Evolutionary conservation across 1,140 invertebrate genomes (phyloP), one percentile per base, ranked within the genome.

Genomic region (Drosophila gunungcola): DNA sequence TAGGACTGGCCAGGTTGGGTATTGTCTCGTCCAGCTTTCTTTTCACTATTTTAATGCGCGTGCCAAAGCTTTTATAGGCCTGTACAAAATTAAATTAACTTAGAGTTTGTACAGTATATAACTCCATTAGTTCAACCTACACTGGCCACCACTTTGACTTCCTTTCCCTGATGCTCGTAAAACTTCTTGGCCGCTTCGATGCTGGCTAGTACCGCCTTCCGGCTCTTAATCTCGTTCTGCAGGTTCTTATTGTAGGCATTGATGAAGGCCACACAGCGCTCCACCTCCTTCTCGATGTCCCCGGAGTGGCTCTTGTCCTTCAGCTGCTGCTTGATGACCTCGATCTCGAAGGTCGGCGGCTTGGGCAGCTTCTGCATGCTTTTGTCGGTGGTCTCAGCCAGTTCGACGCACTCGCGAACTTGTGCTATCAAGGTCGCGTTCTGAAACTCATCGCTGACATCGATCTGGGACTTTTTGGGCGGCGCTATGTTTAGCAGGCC

Each of bases 1-100:
- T 94, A 2, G 95, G 95, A 58, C 94, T 95, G 2, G 94, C 93
- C 52, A 97, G 90, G 2, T 93, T 94, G 12, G 93, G 93, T 68
- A 94, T 94, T 29, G 97, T 91, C 74, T 98, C 97, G 76, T 97
- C 96, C 41, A 98, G 90, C 91, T 97, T 97, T 43, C 96, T 95
- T 90, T 98, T 96, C 21, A 98, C 94, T 56, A 95, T 95, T 90
- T 97, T 96, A 0, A 98, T 97, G 77, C 97, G 94, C 41, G 95
- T 95, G 2, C 96, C 97, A 94, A 98, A 98, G 89, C 97, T 98
- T 93, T 96, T 97, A 90, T 98, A 99, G 6, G 98, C 97, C 97
- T 98, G 56, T 48, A 62, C 70, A 68, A 25, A 32, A 21, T 3
- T 7, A 25, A 11, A 1, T 63, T 63, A 41, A 2, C 34, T 5